Percentiles rank a stretch among this genome's conserved stretches.
phyloP scores from a whole-genome alignment of 35 echinoderm and acorn worm genomes.

The Ptychodera flava region DNA sequence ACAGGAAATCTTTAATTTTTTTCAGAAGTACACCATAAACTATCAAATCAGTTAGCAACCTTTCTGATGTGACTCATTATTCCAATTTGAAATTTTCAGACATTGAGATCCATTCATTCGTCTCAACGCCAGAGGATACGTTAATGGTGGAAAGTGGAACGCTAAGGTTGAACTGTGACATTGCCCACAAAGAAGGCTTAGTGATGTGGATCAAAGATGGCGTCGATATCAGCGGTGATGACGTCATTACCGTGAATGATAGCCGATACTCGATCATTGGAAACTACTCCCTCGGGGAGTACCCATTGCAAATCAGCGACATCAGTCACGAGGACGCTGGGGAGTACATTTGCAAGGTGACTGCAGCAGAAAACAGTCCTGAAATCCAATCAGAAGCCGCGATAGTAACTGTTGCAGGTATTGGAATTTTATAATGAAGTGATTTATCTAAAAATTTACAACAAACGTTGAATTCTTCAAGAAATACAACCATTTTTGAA shows the following conservation, averaged over 20 bases:
- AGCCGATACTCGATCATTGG: constrained; percentile 48
- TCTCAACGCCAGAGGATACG: constrained; percentile 30
- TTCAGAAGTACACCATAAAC: no score
- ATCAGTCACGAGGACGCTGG: constrained; percentile 44
- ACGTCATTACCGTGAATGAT: neutral
- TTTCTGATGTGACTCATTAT: no score
- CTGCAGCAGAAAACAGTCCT: constrained; percentile 20
- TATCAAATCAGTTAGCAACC: no score
- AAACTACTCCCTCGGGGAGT: constrained; percentile 28
- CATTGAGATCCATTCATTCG: constrained; percentile 45
- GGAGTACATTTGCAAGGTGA: constrained; percentile 49
- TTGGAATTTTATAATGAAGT: no score
- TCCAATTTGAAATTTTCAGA: no score
- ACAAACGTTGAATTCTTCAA: no score
- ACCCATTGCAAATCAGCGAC: constrained; percentile 46
- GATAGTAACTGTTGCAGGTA: neutral
- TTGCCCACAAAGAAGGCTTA: constrained; percentile 55
- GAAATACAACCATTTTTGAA: no score
- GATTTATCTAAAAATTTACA: no score
- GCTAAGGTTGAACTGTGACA: constrained; percentile 38
- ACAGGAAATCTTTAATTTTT: no score
- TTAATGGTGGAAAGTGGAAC: constrained; percentile 36
- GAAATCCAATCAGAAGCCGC: constrained; percentile 23
- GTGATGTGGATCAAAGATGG: constrained; percentile 61
- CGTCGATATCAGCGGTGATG: constrained; percentile 19